These are phyloP conservation scores for Arizona elegans DNA, from an alignment of 2,113 vertebrate species.

Conservation along the genomic window DNA sequence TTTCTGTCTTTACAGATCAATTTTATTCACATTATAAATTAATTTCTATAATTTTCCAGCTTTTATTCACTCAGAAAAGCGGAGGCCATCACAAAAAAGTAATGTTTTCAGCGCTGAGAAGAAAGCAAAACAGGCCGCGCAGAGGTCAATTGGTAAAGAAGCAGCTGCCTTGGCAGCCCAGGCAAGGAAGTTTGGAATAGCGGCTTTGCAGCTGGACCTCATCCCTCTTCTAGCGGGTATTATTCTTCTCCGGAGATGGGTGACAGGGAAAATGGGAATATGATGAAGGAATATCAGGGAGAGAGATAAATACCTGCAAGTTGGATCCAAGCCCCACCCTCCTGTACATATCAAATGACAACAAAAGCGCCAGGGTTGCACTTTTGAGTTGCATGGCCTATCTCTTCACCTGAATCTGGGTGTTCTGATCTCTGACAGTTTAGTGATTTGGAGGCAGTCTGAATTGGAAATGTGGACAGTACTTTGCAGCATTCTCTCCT, in stretches of 20 bases:
- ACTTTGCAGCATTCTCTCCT: background rate
- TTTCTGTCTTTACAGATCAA: background rate
- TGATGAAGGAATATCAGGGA: background rate
- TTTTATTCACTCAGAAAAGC: background rate
- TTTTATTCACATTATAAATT: background rate
- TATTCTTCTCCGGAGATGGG: background rate
- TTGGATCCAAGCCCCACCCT: background rate
- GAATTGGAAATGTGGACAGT: background rate
- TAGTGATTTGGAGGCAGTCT: background rate
- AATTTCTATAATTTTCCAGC: background rate
- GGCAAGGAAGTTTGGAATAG: conserved; percentile 3
- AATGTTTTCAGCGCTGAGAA: background rate
- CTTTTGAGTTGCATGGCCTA: background rate
- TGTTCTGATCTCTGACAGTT: background rate
- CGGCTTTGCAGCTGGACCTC: conserved; percentile 58
- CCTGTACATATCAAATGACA: background rate
- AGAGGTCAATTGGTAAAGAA: background rate
- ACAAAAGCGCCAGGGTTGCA: background rate
- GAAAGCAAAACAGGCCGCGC: background rate
- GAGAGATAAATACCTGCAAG: background rate
- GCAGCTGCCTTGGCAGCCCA: fast-evolving
- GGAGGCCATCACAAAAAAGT: background rate
- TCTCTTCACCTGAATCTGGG: background rate
- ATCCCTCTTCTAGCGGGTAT: conserved; percentile 75
- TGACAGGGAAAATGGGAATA: fast-evolving